phyloP scores from a whole-genome alignment of 2,113 vertebrate species.

The Eclectus roratus region DNA sequence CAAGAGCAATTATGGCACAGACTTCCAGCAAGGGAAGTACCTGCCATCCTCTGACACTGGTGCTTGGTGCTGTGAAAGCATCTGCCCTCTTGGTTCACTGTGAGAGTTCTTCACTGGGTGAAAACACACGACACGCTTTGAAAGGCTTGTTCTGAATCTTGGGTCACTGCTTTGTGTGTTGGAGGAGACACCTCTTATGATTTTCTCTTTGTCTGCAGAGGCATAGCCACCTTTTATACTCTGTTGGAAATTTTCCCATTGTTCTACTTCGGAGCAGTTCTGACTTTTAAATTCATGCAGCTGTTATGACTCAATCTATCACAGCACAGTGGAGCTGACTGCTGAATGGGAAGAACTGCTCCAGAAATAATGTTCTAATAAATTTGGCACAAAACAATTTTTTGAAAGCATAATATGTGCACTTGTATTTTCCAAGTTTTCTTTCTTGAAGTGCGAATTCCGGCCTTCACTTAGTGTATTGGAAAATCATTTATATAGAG shows the following conservation, averaged over 20 bases:
- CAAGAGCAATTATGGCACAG: background rate
- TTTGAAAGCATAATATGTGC: background rate
- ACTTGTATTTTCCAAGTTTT: background rate
- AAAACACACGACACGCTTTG: accelerated
- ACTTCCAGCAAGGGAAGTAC: background rate
- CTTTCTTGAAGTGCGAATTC: background rate
- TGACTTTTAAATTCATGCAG: background rate
- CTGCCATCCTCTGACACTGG: background rate
- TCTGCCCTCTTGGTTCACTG: background rate
- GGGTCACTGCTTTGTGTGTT: background rate
- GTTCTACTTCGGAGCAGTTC: background rate
- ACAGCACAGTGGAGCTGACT: background rate
- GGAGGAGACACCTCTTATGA: background rate
- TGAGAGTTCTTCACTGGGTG: background rate
- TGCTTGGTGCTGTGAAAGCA: background rate
- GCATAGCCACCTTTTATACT: background rate
- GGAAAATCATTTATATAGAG: background rate
- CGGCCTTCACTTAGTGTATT: background rate
- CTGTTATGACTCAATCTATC: background rate
- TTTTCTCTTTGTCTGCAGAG: background rate
- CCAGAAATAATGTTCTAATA: background rate
- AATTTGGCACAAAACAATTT: background rate
- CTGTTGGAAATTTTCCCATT: background rate
- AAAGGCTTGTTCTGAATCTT: background rate
- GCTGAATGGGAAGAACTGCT: background rate